Conservation (phyloP, 1,140 invertebrate species). For the Listronotus bonariensis region DNA sequence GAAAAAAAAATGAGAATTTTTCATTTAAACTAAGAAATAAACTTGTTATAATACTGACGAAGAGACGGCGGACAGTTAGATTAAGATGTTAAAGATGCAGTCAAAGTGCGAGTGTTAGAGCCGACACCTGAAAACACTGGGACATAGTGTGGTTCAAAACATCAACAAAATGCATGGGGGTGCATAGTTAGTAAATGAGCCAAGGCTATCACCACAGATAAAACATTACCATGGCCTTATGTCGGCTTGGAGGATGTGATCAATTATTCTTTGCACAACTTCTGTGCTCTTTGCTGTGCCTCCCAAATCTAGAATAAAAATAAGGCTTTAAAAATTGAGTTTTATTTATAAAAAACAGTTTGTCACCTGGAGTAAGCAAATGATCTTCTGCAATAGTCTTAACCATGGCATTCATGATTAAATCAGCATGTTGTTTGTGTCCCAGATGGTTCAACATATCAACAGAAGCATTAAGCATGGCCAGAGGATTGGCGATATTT, state of each 20-base stretch:
- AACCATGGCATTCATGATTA: slow-evolving; percentile 76
- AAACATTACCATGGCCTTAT: slow-evolving; percentile 53
- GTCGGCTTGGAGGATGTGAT: slow-evolving; percentile 60
- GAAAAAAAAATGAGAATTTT: too few species aligned
- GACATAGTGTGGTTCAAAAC: slow-evolving; percentile 9
- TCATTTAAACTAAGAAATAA: too few species aligned
- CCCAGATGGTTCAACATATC: slow-evolving; percentile 93
- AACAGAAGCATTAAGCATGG: slow-evolving; percentile 90
- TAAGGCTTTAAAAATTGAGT: neutral
- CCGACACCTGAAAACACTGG: slow-evolving; percentile 3
- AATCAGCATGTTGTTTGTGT: slow-evolving; percentile 76
- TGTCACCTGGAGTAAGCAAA: slow-evolving; percentile 75
- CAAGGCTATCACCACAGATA: slow-evolving; percentile 25
- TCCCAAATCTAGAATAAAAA: slow-evolving; percentile 62
- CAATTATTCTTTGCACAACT: slow-evolving; percentile 70
- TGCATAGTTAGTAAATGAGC: slow-evolving; percentile 5
- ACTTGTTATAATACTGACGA: too few species aligned
- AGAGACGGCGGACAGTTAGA: too few species aligned
- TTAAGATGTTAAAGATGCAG: too few species aligned
- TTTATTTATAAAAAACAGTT: slow-evolving; percentile 28
- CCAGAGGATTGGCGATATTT: slow-evolving; percentile 97
- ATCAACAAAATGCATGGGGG: neutral
- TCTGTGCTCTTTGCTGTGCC: slow-evolving; percentile 70
- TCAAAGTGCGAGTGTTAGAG: neutral
- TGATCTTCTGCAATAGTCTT: slow-evolving; percentile 84